A percentile compares a stretch with the other conserved stretches of the same genome.
These are phyloP conservation scores for Lampropteryx suffumata DNA, from an alignment of 2,888 invertebrate species.

Conservation along the genomic window DNA sequence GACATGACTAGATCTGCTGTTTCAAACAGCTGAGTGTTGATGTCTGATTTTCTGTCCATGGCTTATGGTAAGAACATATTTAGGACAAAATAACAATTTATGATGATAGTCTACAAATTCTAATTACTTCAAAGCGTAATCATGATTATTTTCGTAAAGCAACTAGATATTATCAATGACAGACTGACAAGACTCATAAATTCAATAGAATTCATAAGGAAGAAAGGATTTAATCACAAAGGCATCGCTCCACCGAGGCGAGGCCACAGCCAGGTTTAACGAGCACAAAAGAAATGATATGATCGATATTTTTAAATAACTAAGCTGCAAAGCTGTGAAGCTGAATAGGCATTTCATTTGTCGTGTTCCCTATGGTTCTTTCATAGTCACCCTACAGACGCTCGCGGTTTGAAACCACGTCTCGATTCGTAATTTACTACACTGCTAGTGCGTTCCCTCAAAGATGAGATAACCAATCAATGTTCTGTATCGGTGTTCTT, in stretches of 20 bases:
- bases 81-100: no score
- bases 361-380: no score
- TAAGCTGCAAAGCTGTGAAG: no score
- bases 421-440: not conserved
- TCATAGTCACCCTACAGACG: no score
- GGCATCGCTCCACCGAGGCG: constrained; percentile 6
- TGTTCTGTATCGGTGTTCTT: constrained; percentile 1
- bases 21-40: no score
- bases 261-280: constrained; percentile 19
- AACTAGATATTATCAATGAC: constrained; percentile 12
- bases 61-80: no score
- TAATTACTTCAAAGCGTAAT: not conserved
- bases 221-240: constrained; percentile 22
- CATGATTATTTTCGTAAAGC: not conserved
- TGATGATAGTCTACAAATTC: no score
- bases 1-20: no score
- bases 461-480: constrained; percentile 6
- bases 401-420: no score
- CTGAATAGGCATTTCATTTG: no score
- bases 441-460: not conserved
- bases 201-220: constrained; percentile 4
- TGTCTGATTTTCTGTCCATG: no score
- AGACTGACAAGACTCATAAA: constrained; percentile 5
- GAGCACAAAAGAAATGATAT: constrained; percentile 29
- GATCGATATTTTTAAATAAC: constrained; percentile 26